Conservation (phyloP, 2,113 vertebrate genomes). For the Bolborhynchus lineola region DNA sequence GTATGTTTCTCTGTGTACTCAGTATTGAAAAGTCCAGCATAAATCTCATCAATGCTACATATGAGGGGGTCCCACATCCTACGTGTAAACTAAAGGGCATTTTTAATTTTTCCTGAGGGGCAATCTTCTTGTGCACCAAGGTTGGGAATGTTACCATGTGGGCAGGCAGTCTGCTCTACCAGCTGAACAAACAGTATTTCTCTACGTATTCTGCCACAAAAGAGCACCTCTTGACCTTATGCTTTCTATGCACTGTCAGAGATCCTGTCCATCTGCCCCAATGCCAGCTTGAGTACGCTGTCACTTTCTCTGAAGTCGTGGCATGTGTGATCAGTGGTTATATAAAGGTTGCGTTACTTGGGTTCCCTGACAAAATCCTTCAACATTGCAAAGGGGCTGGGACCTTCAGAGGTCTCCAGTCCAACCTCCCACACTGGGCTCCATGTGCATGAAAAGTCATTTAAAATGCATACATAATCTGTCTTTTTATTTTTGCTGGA, state of each 20-base stretch:
- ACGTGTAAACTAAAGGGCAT: neutral
- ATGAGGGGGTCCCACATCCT: neutral
- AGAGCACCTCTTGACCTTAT: neutral
- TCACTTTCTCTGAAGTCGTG: neutral
- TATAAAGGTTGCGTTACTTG: neutral
- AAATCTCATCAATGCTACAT: neutral
- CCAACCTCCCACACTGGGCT: neutral
- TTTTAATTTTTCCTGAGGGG: neutral
- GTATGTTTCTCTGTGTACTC: neutral
- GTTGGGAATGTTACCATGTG: neutral
- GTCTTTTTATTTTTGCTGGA: neutral
- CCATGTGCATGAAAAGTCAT: neutral
- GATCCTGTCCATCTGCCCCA: neutral
- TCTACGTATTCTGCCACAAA: neutral
- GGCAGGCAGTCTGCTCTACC: neutral
- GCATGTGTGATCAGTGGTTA: neutral
- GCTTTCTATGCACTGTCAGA: neutral
- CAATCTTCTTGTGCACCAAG: neutral
- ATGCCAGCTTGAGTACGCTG: fast-evolving
- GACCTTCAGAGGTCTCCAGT: neutral
- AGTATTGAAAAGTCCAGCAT: neutral
- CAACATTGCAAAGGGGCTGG: neutral
- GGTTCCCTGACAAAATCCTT: fast-evolving
- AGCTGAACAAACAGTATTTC: neutral
- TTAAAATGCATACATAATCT: neutral